These are phyloP conservation scores for Vanessa cardui DNA, from an alignment of 2,888 invertebrate genomes.

Conservation along the genomic window DNA sequence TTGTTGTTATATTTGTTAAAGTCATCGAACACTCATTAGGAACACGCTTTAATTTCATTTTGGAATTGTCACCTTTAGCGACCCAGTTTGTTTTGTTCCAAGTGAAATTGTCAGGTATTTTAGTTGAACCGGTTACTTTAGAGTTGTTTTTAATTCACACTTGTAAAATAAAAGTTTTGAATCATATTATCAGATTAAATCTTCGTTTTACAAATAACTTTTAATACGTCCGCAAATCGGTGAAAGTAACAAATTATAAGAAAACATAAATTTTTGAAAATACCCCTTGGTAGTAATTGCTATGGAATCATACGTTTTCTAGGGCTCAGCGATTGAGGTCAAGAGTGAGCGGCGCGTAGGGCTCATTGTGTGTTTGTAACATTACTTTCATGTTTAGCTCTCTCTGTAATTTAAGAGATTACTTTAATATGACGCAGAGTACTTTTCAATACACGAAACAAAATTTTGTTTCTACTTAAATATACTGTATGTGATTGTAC, in stretches of 20 bases:
- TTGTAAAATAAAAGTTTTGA: neutral
- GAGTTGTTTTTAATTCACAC: neutral
- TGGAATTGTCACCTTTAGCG: too few species aligned
- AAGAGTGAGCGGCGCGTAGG: constrained; percentile 33
- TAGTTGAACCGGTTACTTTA: too few species aligned
- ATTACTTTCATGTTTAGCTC: constrained; percentile 19
- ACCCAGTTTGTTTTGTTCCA: too few species aligned
- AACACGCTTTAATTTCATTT: too few species aligned
- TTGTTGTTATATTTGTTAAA: too few species aligned
- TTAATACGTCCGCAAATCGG: neutral
- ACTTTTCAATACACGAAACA: neutral
- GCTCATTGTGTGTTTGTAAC: constrained; percentile 26
- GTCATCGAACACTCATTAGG: too few species aligned
- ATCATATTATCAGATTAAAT: too few species aligned
- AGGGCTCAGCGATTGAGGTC: constrained; percentile 28
- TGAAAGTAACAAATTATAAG: neutral
- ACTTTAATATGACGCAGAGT: neutral
- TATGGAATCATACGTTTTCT: constrained; percentile 13
- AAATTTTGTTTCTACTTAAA: neutral
- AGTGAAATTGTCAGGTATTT: too few species aligned
- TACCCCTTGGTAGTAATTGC: neutral
- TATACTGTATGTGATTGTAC: neutral
- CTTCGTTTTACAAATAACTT: neutral
- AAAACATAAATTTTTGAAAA: neutral
- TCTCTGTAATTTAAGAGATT: constrained; percentile 1